Evolutionary conservation across 1,140 invertebrate genomes (phyloP), one percentile per base, ranked within the genome.

Genomic region (Drosophila lacteicornis): DNA sequence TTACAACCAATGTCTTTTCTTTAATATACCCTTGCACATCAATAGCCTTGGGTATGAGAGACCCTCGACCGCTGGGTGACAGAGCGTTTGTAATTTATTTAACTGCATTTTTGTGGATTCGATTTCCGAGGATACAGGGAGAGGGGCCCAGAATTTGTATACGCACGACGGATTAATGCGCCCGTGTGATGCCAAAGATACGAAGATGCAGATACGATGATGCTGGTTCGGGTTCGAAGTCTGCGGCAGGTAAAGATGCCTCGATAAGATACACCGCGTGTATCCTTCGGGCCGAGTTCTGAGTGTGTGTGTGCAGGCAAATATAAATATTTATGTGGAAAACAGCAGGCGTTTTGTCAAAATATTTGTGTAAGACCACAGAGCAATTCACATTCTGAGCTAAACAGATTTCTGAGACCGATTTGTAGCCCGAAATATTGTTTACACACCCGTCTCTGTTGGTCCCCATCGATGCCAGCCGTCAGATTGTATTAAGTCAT

Each of bases 61-160:
- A 55, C 57, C 49, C 75, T 75, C 83, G 73, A 68, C 73, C 76
- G 70, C 78, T 90, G 85, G 85, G 85, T 88, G 85, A 88, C 85
- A 90, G 86, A 88, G 85, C 85, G 85, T 90, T 90, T 84, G 85
- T 88, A 88, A 88, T 88, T 88, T 88, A 88, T 88, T 88, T 88
- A 88, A 88, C 85, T 90, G 85, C 85, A 88, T 90, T 88, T 88
- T 88, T 88, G 85, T 88, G 85, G 85, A 81, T 88, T 90, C 85
- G 85, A 88, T 88, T 90, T 88, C 85, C 69, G 46, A 80, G 77
- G 78, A 77, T 65, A 55, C 68, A 61, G 56, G 56, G 74, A 75
- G 74, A 78, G 46, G 65, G 45, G 59, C 65, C 38, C 62, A 38
- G 86, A 87, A 87, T 88, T 88, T 88, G 84, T 90, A 73, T 88